phyloP scores from a whole-genome alignment of 2,797 vertebrate genomes.

The Cichlasoma orientale region DNA sequence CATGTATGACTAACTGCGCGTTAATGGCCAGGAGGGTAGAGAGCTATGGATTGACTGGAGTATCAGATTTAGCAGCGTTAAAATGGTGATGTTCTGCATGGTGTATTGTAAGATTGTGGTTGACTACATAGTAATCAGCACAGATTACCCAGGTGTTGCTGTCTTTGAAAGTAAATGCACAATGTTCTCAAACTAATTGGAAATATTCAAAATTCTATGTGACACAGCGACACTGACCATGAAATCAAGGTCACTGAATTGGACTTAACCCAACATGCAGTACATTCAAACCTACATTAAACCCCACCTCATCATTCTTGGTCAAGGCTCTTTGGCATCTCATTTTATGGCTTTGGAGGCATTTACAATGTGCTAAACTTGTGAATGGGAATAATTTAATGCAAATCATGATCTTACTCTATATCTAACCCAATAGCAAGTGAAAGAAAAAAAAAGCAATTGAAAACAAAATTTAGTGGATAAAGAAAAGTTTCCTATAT shows the following conservation, averaged over 20 bases:
- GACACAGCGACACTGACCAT: background rate
- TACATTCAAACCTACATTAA: background rate
- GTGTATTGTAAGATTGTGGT: conserved; percentile 23
- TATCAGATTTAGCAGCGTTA: conserved; percentile 52
- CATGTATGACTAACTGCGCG: conserved; percentile 72
- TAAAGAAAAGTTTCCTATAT: background rate
- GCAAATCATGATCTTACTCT: too few species aligned
- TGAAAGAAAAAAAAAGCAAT: background rate
- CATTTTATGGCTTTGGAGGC: background rate
- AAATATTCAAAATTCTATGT: background rate
- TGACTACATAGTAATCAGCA: background rate
- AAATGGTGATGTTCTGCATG: conserved; percentile 4
- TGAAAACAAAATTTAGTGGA: background rate
- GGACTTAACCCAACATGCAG: background rate
- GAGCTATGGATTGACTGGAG: conserved; percentile 58
- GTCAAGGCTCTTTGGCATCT: background rate
- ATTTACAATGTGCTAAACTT: background rate
- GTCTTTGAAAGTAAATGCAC: background rate
- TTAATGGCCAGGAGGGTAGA: conserved; percentile 62
- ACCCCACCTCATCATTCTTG: background rate
- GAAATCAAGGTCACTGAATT: background rate
- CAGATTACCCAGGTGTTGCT: too few species aligned
- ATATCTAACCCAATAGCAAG: background rate
- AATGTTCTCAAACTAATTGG: background rate
- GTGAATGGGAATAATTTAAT: background rate